Conservation (phyloP, 2,888 invertebrate genomes). For the Hemicrepidius hirtus region DNA sequence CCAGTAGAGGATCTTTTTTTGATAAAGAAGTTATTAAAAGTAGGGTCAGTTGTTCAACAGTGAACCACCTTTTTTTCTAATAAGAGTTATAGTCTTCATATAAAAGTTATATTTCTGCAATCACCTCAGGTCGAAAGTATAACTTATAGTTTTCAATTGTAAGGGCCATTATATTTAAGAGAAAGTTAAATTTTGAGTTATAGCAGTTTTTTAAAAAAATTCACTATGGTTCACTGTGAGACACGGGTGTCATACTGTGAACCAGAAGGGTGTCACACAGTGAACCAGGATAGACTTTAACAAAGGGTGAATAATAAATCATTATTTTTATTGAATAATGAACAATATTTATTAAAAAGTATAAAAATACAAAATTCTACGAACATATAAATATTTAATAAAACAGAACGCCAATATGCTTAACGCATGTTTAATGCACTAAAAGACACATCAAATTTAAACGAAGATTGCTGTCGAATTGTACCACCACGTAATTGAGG, state of each 20-base stretch:
- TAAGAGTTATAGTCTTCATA: neutral
- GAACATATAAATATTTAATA: neutral
- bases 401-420: neutral
- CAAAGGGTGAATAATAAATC: neutral
- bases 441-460: neutral
- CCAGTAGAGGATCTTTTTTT: too few species aligned
- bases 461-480: neutral
- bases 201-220: neutral
- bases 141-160: neutral
- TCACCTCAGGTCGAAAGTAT: neutral
- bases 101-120: neutral
- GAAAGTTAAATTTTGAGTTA: neutral
- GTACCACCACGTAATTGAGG: neutral
- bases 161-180: neutral
- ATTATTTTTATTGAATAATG: neutral
- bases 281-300: neutral
- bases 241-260: neutral
- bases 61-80: neutral
- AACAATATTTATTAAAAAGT: neutral
- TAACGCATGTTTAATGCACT: neutral
- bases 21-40: neutral
- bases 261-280: neutral
- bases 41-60: neutral
- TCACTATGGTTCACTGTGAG: neutral
- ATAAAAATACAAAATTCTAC: neutral